These are phyloP conservation scores for Scotopteryx bipunctaria DNA, from an alignment of 2,888 invertebrate species.

Conservation along the genomic window DNA sequence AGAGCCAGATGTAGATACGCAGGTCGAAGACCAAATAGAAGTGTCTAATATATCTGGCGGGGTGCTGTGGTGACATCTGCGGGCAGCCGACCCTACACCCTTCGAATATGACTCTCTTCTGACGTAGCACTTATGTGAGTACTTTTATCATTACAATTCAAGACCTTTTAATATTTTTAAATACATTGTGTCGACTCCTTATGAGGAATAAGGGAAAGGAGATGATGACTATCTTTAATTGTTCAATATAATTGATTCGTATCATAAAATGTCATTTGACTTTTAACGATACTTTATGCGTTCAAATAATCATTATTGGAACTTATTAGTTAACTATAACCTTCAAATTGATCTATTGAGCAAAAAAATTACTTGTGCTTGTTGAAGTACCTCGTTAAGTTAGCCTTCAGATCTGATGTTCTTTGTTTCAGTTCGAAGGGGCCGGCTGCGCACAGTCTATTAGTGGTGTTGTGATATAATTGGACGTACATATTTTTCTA, in stretches of 20 bases:
- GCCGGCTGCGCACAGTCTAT: conserved; percentile 67
- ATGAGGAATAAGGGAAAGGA: too few species aligned
- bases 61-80: conserved; percentile 88
- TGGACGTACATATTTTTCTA: conserved; percentile 79
- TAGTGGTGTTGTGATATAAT: conserved; percentile 74
- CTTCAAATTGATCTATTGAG: too few species aligned
- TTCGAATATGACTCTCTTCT: conserved; percentile 83
- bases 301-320: too few species aligned
- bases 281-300: too few species aligned
- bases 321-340: too few species aligned
- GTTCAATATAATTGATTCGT: too few species aligned
- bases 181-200: too few species aligned
- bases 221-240: too few species aligned
- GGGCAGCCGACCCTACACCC: conserved; percentile 82
- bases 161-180: too few species aligned
- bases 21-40: conserved; percentile 82
- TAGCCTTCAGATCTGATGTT: conserved; percentile 15
- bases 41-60: conserved; percentile 85
- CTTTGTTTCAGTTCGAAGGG: conserved; percentile 73
- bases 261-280: too few species aligned
- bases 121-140: conserved; percentile 81
- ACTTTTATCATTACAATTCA: too few species aligned
- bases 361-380: too few species aligned
- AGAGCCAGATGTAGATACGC: conserved; percentile 53
- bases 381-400: not conserved